phyloP scores from a whole-genome alignment of 2,888 invertebrate species.

The Strigamia crassipes region DNA sequence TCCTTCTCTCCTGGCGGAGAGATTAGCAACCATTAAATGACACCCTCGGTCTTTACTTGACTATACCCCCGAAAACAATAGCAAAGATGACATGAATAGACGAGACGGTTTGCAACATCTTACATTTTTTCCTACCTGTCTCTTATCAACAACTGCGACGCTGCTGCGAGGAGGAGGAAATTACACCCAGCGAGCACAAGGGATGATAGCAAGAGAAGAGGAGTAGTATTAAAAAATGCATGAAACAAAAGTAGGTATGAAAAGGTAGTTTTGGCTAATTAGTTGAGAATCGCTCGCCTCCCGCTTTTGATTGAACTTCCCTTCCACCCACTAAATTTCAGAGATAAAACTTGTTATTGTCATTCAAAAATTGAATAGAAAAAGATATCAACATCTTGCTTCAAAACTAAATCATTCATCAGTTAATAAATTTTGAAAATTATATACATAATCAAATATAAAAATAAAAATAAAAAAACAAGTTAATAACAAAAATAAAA shows the following conservation, averaged over 20 bases:
- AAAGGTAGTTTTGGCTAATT: conserved; percentile 37
- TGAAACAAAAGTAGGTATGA: conserved; percentile 2
- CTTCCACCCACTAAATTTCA: conserved; percentile 22
- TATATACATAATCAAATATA: background rate
- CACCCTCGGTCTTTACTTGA: conserved; percentile 33
- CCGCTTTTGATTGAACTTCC: conserved; percentile 12
- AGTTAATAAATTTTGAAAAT: background rate
- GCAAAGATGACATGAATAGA: conserved; percentile 29
- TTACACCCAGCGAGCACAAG: conserved; percentile 16
- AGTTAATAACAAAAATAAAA: background rate
- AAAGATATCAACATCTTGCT: conserved; percentile 6
- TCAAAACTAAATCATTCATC: conserved; percentile 6
- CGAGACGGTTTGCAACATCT: background rate
- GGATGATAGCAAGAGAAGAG: background rate
- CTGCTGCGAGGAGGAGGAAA: conserved; percentile 36
- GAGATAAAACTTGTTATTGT: conserved; percentile 37
- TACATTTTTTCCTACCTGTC: background rate
- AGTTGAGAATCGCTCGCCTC: conserved; percentile 11
- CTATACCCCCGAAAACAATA: conserved; percentile 16
- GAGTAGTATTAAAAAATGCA: background rate
- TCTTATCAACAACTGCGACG: conserved; percentile 23
- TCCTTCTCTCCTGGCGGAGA: background rate
- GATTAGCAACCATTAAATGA: conserved; percentile 36
- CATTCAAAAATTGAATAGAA: conserved; percentile 29
- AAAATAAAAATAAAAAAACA: background rate